A percentile compares a stretch with the other conserved stretches of the same genome.
These are phyloP conservation scores for Rostratula benghalensis DNA, from an alignment of 2,113 vertebrate genomes.

Conservation along the genomic window DNA sequence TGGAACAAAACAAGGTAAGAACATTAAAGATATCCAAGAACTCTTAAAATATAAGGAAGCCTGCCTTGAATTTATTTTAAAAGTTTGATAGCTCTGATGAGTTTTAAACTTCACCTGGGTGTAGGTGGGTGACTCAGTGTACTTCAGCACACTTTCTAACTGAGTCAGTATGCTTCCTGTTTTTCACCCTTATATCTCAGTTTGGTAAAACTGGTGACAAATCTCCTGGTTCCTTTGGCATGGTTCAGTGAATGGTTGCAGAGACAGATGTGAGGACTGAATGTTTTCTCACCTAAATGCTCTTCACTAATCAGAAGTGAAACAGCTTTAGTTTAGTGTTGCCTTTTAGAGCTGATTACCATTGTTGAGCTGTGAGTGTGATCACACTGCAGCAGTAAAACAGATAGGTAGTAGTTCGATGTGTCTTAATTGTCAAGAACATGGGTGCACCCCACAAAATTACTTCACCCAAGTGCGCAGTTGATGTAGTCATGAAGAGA, in stretches of 20 bases:
- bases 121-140: not conserved
- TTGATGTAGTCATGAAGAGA: not conserved
- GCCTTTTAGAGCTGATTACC: not conserved
- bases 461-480: not conserved
- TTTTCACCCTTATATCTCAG: not conserved
- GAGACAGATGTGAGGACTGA: not conserved
- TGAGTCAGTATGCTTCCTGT: not conserved
- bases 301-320: not conserved
- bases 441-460: not conserved
- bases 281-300: not conserved
- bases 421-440: not conserved
- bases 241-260: not conserved
- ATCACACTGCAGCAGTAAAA: not conserved
- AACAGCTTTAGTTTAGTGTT: not conserved
- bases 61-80: not conserved
- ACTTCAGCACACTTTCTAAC: not conserved
- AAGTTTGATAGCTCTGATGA: not conserved
- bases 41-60: not conserved
- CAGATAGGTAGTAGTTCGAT: not conserved
- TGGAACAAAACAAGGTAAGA: not conserved
- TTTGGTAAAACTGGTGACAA: not conserved
- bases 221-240: not conserved
- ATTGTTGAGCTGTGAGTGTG: not conserved
- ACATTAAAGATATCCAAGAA: not conserved
- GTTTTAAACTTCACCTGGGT: not conserved